These are phyloP conservation scores for Sinohyriopsis cumingii DNA, from an alignment of 2,888 invertebrate genomes.

Conservation along the genomic window DNA sequence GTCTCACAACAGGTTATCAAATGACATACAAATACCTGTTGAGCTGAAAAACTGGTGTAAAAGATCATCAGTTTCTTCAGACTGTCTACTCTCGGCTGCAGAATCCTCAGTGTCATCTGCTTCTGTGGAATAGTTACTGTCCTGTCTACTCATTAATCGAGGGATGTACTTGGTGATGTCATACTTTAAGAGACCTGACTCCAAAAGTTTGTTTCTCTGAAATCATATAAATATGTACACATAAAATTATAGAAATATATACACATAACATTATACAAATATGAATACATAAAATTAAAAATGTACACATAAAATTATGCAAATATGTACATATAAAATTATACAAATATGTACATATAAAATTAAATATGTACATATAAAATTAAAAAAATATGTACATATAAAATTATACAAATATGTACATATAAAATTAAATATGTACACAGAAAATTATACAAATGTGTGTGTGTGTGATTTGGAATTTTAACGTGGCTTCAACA, in stretches of 20 bases:
- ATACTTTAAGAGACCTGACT: slow-evolving; percentile 55
- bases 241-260: background rate
- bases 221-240: slow-evolving; percentile 3
- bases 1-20: too few species aligned
- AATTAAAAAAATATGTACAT: too few species aligned
- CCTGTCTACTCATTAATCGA: slow-evolving; percentile 21
- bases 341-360: too few species aligned
- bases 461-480: too few species aligned
- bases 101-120: slow-evolving; percentile 16
- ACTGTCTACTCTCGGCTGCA: background rate
- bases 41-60: slow-evolving; percentile 30
- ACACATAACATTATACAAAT: too few species aligned
- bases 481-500: too few species aligned
- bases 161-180: slow-evolving; percentile 59
- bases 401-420: too few species aligned
- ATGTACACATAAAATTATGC: background rate
- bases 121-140: slow-evolving; percentile 32
- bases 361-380: too few species aligned
- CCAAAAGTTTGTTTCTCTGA: slow-evolving; percentile 63
- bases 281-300: too few species aligned
- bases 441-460: too few species aligned
- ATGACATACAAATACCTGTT: slow-evolving; percentile 9
- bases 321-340: too few species aligned
- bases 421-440: too few species aligned
- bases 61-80: slow-evolving; percentile 13